Evolutionary conservation across 2,113 vertebrate genomes (phyloP).

Genomic region (Myanophis thanlyinensis): DNA sequence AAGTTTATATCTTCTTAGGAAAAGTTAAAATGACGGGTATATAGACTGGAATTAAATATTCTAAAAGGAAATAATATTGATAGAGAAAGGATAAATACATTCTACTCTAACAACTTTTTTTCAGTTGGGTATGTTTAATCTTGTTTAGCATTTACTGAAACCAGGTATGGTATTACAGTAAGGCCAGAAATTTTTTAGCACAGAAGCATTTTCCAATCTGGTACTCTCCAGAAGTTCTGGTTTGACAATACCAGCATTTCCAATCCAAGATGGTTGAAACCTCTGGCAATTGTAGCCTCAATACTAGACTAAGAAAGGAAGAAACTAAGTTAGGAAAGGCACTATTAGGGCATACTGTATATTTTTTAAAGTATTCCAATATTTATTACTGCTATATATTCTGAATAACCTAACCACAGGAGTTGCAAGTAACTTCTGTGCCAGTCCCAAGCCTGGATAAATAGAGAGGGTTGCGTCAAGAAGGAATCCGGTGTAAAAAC

Average conservation of each 20-base stretch:
- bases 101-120: background rate
- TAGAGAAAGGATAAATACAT: background rate
- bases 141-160: background rate
- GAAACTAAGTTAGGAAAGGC: background rate
- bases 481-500: too few species aligned
- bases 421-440: too few species aligned
- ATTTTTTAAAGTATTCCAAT: too few species aligned
- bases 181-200: background rate
- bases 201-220: background rate
- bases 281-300: background rate
- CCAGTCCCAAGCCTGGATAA: too few species aligned
- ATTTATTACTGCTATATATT: background rate
- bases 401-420: too few species aligned
- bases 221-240: background rate
- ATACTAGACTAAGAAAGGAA: background rate
- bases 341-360: background rate
- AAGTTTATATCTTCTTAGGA: background rate
- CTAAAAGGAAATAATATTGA: background rate
- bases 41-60: background rate
- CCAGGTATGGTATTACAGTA: background rate
- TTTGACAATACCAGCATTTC: background rate
- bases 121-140: background rate
- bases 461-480: too few species aligned
- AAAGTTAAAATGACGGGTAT: too few species aligned
- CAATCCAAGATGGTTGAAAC: background rate